A percentile compares a stretch with the other conserved stretches of the same genome.
phyloP scores from a whole-genome alignment of 2,113 vertebrate species.

The Parotia lawesii region DNA sequence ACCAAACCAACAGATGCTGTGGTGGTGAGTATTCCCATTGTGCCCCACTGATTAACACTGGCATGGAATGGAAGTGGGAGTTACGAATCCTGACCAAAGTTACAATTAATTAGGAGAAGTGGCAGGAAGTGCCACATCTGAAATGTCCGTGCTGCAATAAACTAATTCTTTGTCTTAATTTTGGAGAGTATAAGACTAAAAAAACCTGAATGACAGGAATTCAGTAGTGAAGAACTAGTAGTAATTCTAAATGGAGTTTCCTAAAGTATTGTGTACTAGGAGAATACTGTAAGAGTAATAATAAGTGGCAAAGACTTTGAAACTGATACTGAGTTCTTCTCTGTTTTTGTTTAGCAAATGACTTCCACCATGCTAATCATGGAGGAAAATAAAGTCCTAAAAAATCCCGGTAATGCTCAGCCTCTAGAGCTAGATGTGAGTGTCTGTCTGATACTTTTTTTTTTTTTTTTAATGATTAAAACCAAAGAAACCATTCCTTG shows the following conservation, averaged over 20 bases:
- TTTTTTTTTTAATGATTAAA: neutral
- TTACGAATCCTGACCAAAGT: neutral
- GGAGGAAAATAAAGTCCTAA: conserved; percentile 33
- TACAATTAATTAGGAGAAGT: neutral
- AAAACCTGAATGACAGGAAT: neutral
- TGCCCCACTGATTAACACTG: neutral
- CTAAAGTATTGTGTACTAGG: neutral
- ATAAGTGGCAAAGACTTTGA: neutral
- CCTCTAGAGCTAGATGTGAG: conserved; percentile 50
- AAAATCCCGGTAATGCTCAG: neutral
- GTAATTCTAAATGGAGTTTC: neutral
- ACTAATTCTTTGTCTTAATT: neutral
- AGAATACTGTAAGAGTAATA: neutral
- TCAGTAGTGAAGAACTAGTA: neutral
- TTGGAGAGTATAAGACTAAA: neutral
- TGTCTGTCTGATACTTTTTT: neutral
- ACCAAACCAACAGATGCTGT: neutral
- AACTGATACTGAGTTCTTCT: neutral
- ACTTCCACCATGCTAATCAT: neutral
- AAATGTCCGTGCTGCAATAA: neutral
- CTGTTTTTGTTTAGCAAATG: conserved; percentile 24
- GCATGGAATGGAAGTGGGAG: neutral
- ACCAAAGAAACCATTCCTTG: neutral
- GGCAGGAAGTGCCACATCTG: neutral
- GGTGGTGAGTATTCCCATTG: neutral